Percentiles rank a stretch among this genome's conserved stretches.
Evolutionary conservation across 2,888 invertebrate genomes (phyloP).

Genomic region (Muscina levida): DNA sequence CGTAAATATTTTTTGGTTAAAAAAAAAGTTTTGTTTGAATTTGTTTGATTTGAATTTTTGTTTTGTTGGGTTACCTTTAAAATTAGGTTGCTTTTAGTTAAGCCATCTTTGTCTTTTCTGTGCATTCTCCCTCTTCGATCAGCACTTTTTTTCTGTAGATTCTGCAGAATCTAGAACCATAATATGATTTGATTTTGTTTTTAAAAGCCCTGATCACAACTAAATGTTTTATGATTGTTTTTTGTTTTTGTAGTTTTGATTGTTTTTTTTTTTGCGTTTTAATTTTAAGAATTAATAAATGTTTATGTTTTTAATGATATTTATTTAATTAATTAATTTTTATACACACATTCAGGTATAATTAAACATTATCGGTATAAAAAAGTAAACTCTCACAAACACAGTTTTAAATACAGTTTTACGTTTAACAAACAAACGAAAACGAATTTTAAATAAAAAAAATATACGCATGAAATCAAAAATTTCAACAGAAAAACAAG

Average conservation of each 20-base stretch:
- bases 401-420: conserved; percentile 66
- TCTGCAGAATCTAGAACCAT: conserved; percentile 98
- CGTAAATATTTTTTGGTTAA: conserved; percentile 23
- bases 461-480: background rate
- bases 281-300: conserved; percentile 7
- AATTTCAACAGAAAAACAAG: background rate
- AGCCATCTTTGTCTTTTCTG: conserved; percentile 96
- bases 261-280: conserved; percentile 50
- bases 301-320: background rate
- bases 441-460: conserved; percentile 34
- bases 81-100: conserved; percentile 98
- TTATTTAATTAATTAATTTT: conserved; percentile 1
- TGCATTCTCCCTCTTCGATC: conserved; percentile 97
- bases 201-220: conserved; percentile 78
- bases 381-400: conserved; percentile 54
- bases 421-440: conserved; percentile 55
- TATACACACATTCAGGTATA: conserved; percentile 7
- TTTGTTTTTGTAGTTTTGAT: conserved; percentile 55
- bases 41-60: conserved; percentile 66
- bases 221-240: conserved; percentile 72
- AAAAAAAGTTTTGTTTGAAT: conserved; percentile 65
- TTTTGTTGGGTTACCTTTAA: conserved; percentile 90
- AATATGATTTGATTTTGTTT: conserved; percentile 69
- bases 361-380: background rate
- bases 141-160: conserved; percentile 99